Conservation (phyloP, 2,113 vertebrate genomes). For the Nibea albiflora region DNA sequence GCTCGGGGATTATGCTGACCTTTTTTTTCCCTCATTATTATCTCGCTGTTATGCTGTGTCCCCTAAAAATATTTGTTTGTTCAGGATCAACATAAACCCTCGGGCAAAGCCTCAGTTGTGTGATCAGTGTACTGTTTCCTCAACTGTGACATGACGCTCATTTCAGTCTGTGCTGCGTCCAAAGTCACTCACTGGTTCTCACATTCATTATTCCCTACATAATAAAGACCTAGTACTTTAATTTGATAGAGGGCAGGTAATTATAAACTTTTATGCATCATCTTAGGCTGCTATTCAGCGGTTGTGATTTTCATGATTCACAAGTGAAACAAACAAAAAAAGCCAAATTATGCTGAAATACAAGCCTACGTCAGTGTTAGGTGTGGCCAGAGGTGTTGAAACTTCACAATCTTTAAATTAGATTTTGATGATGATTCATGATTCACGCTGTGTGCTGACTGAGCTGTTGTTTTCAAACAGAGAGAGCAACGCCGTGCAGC, state of each 20-base stretch:
- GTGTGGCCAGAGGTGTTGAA: background rate
- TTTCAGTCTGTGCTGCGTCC: slow-evolving; percentile 1
- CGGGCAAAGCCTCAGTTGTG: slow-evolving; percentile 22
- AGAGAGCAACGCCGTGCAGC: background rate
- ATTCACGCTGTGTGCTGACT: background rate
- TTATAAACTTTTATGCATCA: background rate
- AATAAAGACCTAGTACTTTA: background rate
- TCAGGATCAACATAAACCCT: slow-evolving; percentile 44
- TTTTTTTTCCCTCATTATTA: slow-evolving; percentile 39
- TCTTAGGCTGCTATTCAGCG: background rate
- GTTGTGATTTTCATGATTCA: background rate
- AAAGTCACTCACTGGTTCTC: slow-evolving; percentile 22
- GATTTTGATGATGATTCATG: slow-evolving; percentile 5
- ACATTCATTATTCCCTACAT: slow-evolving; percentile 11
- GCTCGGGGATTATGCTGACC: slow-evolving; percentile 21
- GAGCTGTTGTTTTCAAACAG: slow-evolving; percentile 17
- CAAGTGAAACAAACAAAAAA: background rate
- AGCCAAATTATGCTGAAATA: background rate
- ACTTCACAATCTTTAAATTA: slow-evolving; percentile 4
- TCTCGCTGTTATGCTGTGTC: slow-evolving; percentile 17
- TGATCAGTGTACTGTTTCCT: slow-evolving; percentile 29
- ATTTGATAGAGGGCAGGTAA: background rate
- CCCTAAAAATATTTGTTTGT: slow-evolving; percentile 38
- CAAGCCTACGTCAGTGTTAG: background rate
- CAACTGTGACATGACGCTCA: slow-evolving; percentile 21